phyloP scores from a whole-genome alignment of 2,113 vertebrate species.

The Geothlypis trichas region DNA sequence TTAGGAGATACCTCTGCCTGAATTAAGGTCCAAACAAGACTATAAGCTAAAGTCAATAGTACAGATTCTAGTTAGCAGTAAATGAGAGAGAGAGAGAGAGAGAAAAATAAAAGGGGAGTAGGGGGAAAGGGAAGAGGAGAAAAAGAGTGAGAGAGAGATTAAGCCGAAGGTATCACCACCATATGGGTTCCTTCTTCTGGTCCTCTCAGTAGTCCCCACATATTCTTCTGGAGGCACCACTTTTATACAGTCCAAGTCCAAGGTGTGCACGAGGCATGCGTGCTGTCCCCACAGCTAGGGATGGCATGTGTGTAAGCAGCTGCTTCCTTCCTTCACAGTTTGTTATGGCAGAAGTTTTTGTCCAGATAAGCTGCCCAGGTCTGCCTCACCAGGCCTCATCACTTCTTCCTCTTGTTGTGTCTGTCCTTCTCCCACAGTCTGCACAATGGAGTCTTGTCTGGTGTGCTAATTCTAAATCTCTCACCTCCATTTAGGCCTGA shows the following conservation, averaged over 20 bases:
- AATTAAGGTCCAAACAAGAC: not conserved
- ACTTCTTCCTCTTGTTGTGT: not conserved
- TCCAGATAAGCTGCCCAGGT: not conserved
- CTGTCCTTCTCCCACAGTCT: not conserved
- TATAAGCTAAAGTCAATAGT: not conserved
- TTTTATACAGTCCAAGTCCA: not conserved
- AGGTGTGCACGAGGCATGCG: rapidly evolving
- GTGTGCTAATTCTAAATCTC: not conserved
- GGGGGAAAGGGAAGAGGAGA: not conserved
- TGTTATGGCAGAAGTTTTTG: rapidly evolving
- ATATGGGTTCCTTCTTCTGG: not conserved
- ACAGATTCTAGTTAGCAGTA: not conserved
- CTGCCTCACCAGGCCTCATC: not conserved
- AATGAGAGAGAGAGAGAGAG: not conserved
- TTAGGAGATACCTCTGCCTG: not conserved
- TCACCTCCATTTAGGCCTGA: not conserved
- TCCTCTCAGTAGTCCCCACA: too few relatives aligned
- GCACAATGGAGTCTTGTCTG: not conserved
- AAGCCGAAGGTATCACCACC: not conserved
- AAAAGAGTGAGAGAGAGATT: not conserved
- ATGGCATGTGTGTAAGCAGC: not conserved
- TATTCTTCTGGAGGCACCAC: not conserved
- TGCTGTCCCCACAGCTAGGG: not conserved
- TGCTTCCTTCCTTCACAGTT: not conserved
- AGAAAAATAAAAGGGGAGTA: not conserved